Evolutionary conservation across 2,888 invertebrate genomes (phyloP), one percentile per base, ranked within the genome.

Genomic region (Thalpophila matura): DNA sequence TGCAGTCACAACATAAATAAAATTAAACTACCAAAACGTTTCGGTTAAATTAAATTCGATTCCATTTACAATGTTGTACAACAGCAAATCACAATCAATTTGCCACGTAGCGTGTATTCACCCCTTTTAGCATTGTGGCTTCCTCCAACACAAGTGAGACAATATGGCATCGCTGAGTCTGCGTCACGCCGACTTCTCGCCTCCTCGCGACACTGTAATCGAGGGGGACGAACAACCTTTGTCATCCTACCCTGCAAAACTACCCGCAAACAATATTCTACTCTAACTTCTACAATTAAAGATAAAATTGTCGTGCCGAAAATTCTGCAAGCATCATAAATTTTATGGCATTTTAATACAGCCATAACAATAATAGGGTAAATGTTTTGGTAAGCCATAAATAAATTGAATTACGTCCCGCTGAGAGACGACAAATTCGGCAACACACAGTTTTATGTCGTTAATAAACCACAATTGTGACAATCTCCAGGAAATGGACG

Each of bases 341-440:
- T 92, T 94, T 94, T 93, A 95, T 92, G 86, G 89, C 90, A 87
- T 86, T 94, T 94, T 95, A 93, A 95, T 94, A 94, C 91, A 92
- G 94, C 93, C 91, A 91, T 94, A 94, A 91, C 92, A 93, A 93
- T 94, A 94, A 94, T 93, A 93, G 94, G 93, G 92, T 90, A 94
- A 94, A 95, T 95, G 94, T 94, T 94, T 94, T 94, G 94, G 94
- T 93, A 92, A 92, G 90, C 90, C 93, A 93, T 94, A 93, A 94
- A 95, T 94, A 92, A 91, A 89, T 88, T 89, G 84, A 85, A 88
- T 87, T 84, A 85, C 86, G 80, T 88, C 88, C 89, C 86, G 90
- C 89, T 85, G 91, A 78, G 90, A 77, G 84, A 78, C 81, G 88
- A 91, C 90, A 90, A 91, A 92, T 91, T 91, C 77, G 81, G 82